These are phyloP conservation scores for Alosa alosa DNA, from an alignment of 2,113 vertebrate genomes.

Conservation along the genomic window DNA sequence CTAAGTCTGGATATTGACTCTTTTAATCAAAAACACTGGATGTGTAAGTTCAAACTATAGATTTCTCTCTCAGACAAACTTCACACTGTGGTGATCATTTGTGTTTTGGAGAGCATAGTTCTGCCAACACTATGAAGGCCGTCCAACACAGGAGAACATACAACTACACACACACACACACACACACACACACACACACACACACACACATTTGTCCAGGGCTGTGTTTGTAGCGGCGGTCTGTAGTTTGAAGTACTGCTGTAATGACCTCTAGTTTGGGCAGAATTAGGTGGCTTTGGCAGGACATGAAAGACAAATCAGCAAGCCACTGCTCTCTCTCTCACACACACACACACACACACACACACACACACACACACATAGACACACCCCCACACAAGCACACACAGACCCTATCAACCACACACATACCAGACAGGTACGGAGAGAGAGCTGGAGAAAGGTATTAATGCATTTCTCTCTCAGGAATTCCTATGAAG, in stretches of 20 bases:
- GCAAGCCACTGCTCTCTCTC: neutral
- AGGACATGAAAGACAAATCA: neutral
- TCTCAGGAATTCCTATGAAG: neutral
- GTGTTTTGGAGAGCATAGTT: neutral
- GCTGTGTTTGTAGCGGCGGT: neutral
- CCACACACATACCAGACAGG: neutral
- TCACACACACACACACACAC: neutral
- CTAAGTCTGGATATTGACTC: neutral
- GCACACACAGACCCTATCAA: neutral
- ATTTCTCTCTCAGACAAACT: neutral
- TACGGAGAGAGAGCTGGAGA: neutral
- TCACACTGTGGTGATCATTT: neutral
- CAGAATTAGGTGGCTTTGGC: neutral
- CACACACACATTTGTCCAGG: neutral
- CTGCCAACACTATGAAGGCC: neutral
- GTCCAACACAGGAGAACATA: neutral
- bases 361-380: neutral
- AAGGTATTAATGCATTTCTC: neutral
- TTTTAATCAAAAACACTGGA: neutral
- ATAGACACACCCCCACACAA: neutral
- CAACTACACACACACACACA: neutral
- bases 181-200: constrained; percentile 4
- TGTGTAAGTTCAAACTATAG: neutral
- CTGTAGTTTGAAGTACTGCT: neutral
- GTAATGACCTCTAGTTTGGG: constrained; percentile 11